These are phyloP conservation scores for Ectropis crepuscularia DNA, from an alignment of 2,888 invertebrate genomes.

Conservation along the genomic window DNA sequence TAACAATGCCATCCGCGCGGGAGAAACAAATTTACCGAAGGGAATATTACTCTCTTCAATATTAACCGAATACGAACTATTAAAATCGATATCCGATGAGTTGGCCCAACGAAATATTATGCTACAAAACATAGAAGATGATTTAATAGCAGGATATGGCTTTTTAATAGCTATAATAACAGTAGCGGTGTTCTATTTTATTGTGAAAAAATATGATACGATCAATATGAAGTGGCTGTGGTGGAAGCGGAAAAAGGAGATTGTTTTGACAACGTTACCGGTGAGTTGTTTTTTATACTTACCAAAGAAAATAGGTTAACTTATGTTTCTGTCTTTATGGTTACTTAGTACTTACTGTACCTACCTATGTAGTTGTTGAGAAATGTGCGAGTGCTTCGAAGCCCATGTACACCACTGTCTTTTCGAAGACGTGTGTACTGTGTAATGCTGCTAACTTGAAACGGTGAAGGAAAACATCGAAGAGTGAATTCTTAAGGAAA, in stretches of 20 bases:
- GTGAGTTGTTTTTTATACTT: constrained; percentile 36
- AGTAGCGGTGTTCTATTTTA: constrained; percentile 25
- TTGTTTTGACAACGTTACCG: constrained; percentile 34
- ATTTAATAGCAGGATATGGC: constrained; percentile 26
- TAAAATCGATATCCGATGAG: constrained; percentile 12
- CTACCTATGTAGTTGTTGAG: too few species aligned
- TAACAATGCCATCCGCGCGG: constrained; percentile 16
- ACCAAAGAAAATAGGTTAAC: background rate
- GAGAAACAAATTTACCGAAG: constrained; percentile 5
- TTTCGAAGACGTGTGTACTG: too few species aligned
- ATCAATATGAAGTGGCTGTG: constrained; percentile 48
- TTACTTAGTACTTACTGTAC: too few species aligned
- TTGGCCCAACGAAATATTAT: constrained; percentile 20
- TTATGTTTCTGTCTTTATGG: too few species aligned
- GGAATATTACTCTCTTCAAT: background rate
- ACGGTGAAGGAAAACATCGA: too few species aligned
- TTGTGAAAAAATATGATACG: constrained; percentile 17
- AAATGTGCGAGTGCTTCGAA: too few species aligned
- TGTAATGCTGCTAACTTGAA: too few species aligned
- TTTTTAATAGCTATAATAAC: constrained; percentile 21
- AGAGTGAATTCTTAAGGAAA: too few species aligned
- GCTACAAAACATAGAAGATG: constrained; percentile 27
- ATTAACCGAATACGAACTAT: constrained; percentile 12
- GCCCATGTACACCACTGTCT: too few species aligned
- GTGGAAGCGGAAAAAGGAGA: constrained; percentile 39